phyloP scores from a whole-genome alignment of 2,797 vertebrate genomes.

The Tadarida brasiliensis region DNA sequence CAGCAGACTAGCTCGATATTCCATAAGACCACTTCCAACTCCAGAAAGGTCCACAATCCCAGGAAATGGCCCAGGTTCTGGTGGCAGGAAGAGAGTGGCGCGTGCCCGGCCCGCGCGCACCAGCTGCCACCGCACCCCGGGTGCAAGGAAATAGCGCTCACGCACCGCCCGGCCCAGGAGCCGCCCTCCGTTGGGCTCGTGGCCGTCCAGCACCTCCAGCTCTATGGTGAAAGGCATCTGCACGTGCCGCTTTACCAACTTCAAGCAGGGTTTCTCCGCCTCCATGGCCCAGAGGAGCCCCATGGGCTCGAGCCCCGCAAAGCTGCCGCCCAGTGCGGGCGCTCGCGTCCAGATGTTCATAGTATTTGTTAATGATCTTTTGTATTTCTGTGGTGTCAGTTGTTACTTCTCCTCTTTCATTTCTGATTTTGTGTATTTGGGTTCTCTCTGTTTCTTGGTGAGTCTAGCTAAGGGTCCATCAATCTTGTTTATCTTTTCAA shows the following conservation, averaged over 20 bases:
- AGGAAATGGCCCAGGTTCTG: conserved; percentile 91
- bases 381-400: too few species aligned
- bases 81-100: conserved; percentile 90
- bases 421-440: too few species aligned
- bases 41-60: conserved; percentile 93
- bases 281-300: conserved; percentile 92
- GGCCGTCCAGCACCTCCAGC: conserved; percentile 86
- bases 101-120: conserved; percentile 88
- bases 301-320: conserved; percentile 92
- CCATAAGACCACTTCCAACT: conserved; percentile 90
- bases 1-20: conserved; percentile 93
- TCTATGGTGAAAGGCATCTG: conserved; percentile 86
- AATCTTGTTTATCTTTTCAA: too few species aligned
- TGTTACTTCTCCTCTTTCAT: too few species aligned
- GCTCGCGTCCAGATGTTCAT: too few species aligned
- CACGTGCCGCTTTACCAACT: conserved; percentile 66
- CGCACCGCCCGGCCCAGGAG: conserved; percentile 85
- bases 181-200: conserved; percentile 62
- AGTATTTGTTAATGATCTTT: too few species aligned
- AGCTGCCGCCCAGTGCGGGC: conserved; percentile 92
- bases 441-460: too few species aligned
- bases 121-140: conserved; percentile 85
- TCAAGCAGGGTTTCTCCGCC: conserved; percentile 85
- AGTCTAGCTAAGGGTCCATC: too few species aligned
- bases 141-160: conserved; percentile 87